Base-by-base conservation (phyloP, 1,140 invertebrate species). In the Drosophila nigromelanica region DNA sequence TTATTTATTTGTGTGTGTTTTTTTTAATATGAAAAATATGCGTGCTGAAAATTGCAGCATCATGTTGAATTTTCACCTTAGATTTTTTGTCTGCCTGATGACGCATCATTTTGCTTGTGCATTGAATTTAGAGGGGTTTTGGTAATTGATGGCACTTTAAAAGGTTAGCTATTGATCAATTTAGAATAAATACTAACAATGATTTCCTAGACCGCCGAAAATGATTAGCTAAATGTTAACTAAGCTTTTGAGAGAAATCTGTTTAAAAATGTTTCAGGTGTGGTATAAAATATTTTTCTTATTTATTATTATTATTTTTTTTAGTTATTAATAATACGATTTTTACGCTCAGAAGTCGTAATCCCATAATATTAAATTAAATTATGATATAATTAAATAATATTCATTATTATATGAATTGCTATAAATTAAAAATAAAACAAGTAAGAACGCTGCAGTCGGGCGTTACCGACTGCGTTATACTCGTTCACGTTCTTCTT, bases 31-130 rank as follows among this genome's bases (percentile, higher is more conserved):
- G 5, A 39, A 39, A 56, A 14, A 42, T 43, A 56, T 56, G 37
- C 12, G 2, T 24, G 33, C 7, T 27, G 54, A 45, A 66, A 59
- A 40, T 15, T 40, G 48, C 63, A 21, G 7, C 21, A 54, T 73
- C 70, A 68, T 37, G 42, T 52, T 37, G 14, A 64, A 56, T 50
- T 56, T 66, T 72, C 59, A 59, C 47, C 54, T 27, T n/a, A 18
- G 61, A 24, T 55, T 58, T 50, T 48, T 42, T 14, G 21, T 24
- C 15, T 30, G 30, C n/a, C 27, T 47, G 40, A 67, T 72, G 62
- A 66, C 47, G 11, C 2, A 15, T 15, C 8, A 18, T 10, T 68
- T 60, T 39, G n/a, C 4, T 21, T 21, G 18, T 37, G n/a, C 24
- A 18, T 54, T 21, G 37, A 1, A 54, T 12, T 61, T 27, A 43